Conservation (phyloP, 2,797 vertebrate genomes). For the Cossypha polioptera region DNA sequence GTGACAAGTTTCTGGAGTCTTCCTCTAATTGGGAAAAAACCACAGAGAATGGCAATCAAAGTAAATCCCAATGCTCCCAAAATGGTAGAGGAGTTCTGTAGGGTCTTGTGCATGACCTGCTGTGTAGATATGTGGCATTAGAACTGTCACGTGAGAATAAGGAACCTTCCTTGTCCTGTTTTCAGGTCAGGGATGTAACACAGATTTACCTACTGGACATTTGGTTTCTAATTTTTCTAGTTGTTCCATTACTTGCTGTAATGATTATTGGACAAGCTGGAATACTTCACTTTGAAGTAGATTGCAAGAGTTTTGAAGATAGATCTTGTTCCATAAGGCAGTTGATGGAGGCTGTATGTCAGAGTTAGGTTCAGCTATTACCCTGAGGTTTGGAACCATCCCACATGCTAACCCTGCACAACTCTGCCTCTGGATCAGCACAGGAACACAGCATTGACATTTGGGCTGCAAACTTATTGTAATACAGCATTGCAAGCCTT, state of each 20-base stretch:
- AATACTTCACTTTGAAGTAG: background rate
- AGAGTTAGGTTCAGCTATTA: background rate
- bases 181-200: background rate
- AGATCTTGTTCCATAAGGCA: background rate
- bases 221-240: background rate
- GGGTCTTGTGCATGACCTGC: background rate
- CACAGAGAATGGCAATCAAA: background rate
- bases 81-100: background rate
- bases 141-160: background rate
- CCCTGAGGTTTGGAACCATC: background rate
- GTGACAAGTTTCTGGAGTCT: background rate
- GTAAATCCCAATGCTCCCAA: background rate
- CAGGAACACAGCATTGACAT: background rate
- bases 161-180: background rate
- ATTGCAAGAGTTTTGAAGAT: background rate
- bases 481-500: background rate
- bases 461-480: background rate
- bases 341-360: background rate
- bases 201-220: background rate
- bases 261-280: background rate
- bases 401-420: background rate
- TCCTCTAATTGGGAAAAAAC: background rate
- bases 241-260: background rate
- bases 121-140: background rate
- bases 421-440: background rate